These are phyloP conservation scores for Drosophila nigromelanica DNA, from an alignment of 1,140 invertebrate species.

Conservation along the genomic window DNA sequence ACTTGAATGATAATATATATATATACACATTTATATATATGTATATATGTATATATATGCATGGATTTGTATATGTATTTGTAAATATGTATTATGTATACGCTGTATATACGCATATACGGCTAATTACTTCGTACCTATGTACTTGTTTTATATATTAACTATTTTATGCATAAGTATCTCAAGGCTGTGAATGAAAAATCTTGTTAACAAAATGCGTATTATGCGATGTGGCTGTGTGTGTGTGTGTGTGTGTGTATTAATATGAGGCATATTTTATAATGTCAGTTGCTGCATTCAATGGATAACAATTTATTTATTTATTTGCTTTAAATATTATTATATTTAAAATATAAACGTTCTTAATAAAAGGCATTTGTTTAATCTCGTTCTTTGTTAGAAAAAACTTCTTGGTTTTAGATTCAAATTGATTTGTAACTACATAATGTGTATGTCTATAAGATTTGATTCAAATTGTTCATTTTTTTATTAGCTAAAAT, in stretches of 20 bases:
- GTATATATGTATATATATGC: slow-evolving; percentile 33
- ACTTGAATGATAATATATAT: slow-evolving; percentile 66
- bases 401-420: slow-evolving; percentile 36
- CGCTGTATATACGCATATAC: slow-evolving; percentile 45
- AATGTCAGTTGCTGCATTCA: no score
- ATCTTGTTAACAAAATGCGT: slow-evolving; percentile 43
- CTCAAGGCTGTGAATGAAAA: slow-evolving; percentile 44
- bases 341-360: slow-evolving; percentile 75
- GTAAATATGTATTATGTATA: slow-evolving; percentile 54
- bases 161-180: slow-evolving; percentile 42
- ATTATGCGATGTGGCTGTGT: slow-evolving; percentile 19
- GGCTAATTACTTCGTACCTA: slow-evolving; percentile 16
- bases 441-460: slow-evolving; percentile 75
- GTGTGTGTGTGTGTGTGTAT: slow-evolving; percentile 16
- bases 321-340: slow-evolving; percentile 21
- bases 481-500: slow-evolving; percentile 54
- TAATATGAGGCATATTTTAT: not conserved
- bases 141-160: slow-evolving; percentile 8
- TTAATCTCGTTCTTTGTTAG: slow-evolving; percentile 48
- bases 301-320: slow-evolving; percentile 25
- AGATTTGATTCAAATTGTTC: slow-evolving; percentile 77
- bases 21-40: slow-evolving; percentile 16
- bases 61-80: slow-evolving; percentile 44
- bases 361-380: slow-evolving; percentile 75
- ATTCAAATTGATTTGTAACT: slow-evolving; percentile 66